Conservation (phyloP, 1,140 invertebrate genomes). For the Sogatella furcifera region DNA sequence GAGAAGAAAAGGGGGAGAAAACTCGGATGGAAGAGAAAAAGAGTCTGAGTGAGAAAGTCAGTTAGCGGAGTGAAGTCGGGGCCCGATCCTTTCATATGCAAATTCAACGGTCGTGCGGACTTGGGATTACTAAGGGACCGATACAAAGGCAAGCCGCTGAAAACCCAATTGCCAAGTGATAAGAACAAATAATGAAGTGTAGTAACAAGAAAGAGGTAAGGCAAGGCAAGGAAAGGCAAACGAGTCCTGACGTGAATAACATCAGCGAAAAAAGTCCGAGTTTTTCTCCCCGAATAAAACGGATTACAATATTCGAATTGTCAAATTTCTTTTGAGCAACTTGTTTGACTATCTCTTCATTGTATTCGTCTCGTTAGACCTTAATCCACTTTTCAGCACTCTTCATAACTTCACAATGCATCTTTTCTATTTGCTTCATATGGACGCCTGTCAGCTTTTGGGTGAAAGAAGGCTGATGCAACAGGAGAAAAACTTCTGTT, state of each 20-base stretch:
- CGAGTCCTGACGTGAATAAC: not conserved
- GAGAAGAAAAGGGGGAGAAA: constrained; percentile 4
- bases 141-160: not conserved
- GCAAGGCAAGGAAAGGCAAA: no score
- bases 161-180: not conserved
- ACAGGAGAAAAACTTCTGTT: no score
- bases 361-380: no score
- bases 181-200: not conserved
- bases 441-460: no score
- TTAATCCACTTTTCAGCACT: no score
- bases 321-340: not conserved
- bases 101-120: not conserved
- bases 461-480: no score
- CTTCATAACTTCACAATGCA: no score
- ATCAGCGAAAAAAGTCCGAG: not conserved
- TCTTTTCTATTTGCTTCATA: no score
- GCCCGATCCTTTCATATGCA: not conserved
- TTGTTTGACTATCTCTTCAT: not conserved
- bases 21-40: not conserved
- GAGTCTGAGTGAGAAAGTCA: constrained; percentile 1
- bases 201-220: not conserved
- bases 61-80: no score
- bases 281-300: not conserved
- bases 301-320: constrained; percentile 3
- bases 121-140: not conserved